These are phyloP conservation scores for Tetrapedia diversipes DNA, from an alignment of 2,888 invertebrate species.

Conservation along the genomic window DNA sequence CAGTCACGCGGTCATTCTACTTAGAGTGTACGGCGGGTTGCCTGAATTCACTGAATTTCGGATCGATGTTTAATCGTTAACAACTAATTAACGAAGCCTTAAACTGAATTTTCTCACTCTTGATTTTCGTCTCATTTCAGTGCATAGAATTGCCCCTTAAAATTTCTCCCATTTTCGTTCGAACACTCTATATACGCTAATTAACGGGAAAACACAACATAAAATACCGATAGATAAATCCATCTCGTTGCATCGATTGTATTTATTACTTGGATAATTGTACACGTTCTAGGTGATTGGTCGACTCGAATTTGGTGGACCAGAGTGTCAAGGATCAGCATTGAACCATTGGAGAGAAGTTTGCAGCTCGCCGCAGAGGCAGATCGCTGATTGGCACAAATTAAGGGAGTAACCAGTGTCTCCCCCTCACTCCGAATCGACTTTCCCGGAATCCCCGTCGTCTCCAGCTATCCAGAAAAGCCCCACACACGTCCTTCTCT, in stretches of 20 bases:
- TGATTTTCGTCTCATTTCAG: too few species aligned
- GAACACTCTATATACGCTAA: too few species aligned
- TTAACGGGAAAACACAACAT: neutral
- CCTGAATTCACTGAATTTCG: too few species aligned
- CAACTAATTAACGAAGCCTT: too few species aligned
- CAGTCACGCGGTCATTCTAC: neutral
- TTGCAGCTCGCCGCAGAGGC: slow-evolving; percentile 97
- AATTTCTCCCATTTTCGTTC: too few species aligned
- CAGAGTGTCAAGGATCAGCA: slow-evolving; percentile 91
- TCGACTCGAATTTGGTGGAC: slow-evolving; percentile 94
- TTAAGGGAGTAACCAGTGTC: slow-evolving; percentile 89
- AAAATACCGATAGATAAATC: neutral
- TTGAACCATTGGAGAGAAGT: slow-evolving; percentile 99
- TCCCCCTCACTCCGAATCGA: slow-evolving; percentile 53
- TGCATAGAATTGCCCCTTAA: too few species aligned
- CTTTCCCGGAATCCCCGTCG: slow-evolving; percentile 62
- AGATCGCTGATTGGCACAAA: slow-evolving; percentile 99
- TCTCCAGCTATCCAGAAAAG: slow-evolving; percentile 62
- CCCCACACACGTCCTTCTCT: slow-evolving; percentile 55
- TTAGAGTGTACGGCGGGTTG: too few species aligned
- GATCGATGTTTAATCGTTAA: too few species aligned
- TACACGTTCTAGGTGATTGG: slow-evolving; percentile 91
- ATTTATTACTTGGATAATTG: neutral
- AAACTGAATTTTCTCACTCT: too few species aligned
- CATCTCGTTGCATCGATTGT: neutral